Evolutionary conservation across 1,140 invertebrate species (phyloP).

Genomic region (Grapholita molesta): DNA sequence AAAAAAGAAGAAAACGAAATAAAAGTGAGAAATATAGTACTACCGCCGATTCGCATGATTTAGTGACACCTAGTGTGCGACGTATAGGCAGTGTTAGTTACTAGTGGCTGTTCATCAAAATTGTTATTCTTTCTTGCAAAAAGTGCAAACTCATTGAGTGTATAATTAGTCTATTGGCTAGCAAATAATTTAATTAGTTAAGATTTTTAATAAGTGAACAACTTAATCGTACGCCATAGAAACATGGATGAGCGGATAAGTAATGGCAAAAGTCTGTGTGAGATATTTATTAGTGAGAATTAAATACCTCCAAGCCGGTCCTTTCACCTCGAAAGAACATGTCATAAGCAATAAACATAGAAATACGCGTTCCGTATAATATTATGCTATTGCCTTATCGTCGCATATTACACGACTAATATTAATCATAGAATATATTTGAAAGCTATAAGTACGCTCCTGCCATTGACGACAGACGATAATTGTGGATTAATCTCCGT

Average conservation of each 20-base stretch:
- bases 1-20: not conserved
- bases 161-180: not conserved
- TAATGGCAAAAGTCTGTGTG: not conserved
- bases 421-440: slow-evolving; percentile 13
- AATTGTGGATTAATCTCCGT: not conserved
- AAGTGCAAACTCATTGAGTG: not conserved
- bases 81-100: not conserved
- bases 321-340: slow-evolving; percentile 9
- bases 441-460: not conserved
- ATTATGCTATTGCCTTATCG: slow-evolving; percentile 15
- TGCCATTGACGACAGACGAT: not conserved
- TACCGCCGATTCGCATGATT: not conserved
- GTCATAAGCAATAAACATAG: slow-evolving; percentile 17
- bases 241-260: not conserved
- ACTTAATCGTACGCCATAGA: not conserved
- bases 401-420: slow-evolving; percentile 13
- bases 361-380: slow-evolving; percentile 7
- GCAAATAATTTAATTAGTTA: slow-evolving; percentile 3
- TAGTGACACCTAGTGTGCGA: not conserved
- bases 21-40: not conserved
- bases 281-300: slow-evolving; percentile 3
- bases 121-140: not conserved
- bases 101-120: not conserved
- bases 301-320: not conserved
- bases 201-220: not conserved